Conservation (phyloP, 2,113 vertebrate species). For the Anhinga rufa region DNA sequence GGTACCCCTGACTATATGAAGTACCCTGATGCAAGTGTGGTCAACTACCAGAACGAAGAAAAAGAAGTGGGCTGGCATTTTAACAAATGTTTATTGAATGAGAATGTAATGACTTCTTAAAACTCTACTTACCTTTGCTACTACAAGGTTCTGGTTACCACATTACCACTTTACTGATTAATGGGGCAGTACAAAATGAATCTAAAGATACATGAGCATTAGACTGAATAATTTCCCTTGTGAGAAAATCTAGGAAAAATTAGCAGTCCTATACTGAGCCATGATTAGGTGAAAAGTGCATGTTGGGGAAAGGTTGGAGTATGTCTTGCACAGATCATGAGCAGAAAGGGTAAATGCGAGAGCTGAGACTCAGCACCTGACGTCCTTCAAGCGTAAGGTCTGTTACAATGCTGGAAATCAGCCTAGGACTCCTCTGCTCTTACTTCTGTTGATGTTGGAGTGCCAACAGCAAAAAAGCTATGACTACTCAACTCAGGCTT, state of each 20-base stretch:
- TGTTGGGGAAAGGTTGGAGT: neutral
- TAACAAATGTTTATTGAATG: neutral
- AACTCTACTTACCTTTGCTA: neutral
- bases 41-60: neutral
- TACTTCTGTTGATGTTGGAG: neutral
- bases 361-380: neutral
- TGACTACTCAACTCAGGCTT: neutral
- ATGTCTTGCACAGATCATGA: neutral
- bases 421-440: constrained; percentile 28
- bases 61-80: neutral
- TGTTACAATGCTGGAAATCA: constrained; percentile 29
- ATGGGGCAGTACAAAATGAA: neutral
- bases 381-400: neutral
- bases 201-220: neutral
- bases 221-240: neutral
- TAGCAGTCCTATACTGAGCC: neutral
- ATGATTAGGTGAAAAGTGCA: neutral
- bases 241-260: neutral
- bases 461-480: neutral
- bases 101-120: neutral
- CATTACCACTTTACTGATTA: neutral
- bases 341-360: neutral
- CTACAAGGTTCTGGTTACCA: neutral
- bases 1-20: neutral
- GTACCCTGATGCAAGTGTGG: neutral